Conservation (phyloP, 2,113 vertebrate genomes). For the Pituophis catenifer region DNA sequence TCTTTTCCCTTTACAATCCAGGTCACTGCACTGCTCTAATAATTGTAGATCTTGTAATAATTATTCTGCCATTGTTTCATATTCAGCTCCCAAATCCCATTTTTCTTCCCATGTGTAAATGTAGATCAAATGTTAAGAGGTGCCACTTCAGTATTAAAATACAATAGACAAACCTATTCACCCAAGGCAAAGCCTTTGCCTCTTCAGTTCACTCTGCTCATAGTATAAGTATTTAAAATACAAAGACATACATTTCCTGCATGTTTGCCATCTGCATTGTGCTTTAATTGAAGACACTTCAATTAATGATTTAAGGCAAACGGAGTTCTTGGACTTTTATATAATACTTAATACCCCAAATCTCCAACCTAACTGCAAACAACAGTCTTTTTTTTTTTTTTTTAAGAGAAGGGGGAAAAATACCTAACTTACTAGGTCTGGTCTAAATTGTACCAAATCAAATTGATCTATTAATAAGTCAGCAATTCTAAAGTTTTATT, state of each 20-base stretch:
- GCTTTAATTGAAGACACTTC: background rate
- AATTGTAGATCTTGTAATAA: background rate
- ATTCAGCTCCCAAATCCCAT: constrained; percentile 13
- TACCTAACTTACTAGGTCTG: background rate
- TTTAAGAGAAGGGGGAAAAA: background rate
- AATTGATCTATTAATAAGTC: background rate
- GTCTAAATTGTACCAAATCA: background rate
- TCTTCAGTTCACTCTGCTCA: background rate
- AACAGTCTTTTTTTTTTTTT: background rate
- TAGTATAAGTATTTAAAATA: background rate
- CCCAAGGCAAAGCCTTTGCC: background rate
- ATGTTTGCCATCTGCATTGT: background rate
- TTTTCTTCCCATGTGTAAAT: background rate
- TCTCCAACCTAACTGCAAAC: background rate
- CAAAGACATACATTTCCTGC: background rate
- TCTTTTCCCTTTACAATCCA: background rate
- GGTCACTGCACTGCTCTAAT: background rate
- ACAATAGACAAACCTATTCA: background rate
- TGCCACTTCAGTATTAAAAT: background rate
- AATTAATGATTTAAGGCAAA: background rate
- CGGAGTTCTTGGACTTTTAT: background rate
- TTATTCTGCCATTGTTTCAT: constrained; percentile 8
- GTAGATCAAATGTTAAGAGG: background rate
- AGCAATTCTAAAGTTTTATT: background rate
- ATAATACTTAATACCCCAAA: background rate